Evolutionary conservation across 2,113 vertebrate genomes (phyloP).

Genomic region (Leucopsar rothschildi): DNA sequence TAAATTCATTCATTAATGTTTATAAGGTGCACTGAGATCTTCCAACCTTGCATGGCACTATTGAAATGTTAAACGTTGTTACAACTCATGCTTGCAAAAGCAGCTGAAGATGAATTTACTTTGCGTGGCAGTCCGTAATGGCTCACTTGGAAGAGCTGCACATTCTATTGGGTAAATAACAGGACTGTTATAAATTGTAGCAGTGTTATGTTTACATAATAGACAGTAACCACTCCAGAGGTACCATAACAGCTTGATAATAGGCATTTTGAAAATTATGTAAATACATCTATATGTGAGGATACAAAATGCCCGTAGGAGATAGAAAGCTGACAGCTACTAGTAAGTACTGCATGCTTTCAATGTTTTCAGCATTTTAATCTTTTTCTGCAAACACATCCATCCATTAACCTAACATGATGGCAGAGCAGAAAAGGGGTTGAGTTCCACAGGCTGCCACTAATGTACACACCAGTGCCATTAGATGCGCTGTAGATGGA

Average conservation of each 20-base stretch:
- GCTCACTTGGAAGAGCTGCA: constrained; percentile 58
- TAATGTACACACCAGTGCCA: neutral
- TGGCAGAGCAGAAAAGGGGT: neutral
- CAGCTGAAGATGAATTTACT: constrained; percentile 59
- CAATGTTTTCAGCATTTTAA: neutral
- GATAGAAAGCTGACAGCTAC: neutral
- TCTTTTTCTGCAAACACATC: neutral
- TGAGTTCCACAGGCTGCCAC: neutral
- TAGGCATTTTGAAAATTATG: constrained; percentile 29
- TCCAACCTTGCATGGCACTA: neutral
- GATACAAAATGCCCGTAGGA: constrained; percentile 15
- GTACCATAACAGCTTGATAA: constrained; percentile 27
- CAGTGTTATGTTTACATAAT: constrained; percentile 58
- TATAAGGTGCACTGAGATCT: neutral
- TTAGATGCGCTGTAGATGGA: neutral
- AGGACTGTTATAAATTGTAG: constrained; percentile 60
- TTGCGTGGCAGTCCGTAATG: constrained; percentile 27
- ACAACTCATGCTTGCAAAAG: constrained; percentile 56
- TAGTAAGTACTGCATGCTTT: neutral
- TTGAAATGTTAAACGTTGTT: neutral
- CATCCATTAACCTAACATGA: neutral
- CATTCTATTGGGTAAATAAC: constrained; percentile 66
- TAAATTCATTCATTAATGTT: neutral
- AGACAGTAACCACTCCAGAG: constrained; percentile 42
- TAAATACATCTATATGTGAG: constrained; percentile 38